Percentiles rank a stretch among this genome's conserved stretches.
phyloP scores from a whole-genome alignment of 2,888 invertebrate genomes.

The Amphipyra tragopoginis region DNA sequence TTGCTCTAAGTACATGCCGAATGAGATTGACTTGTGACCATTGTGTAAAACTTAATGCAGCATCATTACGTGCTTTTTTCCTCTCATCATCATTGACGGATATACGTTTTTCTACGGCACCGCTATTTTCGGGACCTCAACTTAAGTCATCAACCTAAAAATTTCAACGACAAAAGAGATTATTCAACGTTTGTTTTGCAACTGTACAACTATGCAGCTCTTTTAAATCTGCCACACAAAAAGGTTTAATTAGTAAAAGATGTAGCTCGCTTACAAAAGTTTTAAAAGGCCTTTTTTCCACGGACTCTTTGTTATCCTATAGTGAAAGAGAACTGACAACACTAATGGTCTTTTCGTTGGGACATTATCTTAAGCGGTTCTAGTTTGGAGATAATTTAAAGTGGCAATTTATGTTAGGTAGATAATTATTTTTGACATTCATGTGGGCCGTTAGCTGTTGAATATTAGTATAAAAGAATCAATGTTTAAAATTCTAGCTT shows the following conservation, averaged over 20 bases:
- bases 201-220: constrained; percentile 44
- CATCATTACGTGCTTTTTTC: background rate
- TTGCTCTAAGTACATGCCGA: too few relatives aligned
- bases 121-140: background rate
- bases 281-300: constrained; percentile 38
- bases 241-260: constrained; percentile 50
- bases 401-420: constrained; percentile 8
- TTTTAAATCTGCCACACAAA: constrained; percentile 60
- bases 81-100: background rate
- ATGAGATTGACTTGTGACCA: too few relatives aligned
- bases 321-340: constrained; percentile 34
- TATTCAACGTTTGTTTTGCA: constrained; percentile 61
- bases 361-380: constrained; percentile 47
- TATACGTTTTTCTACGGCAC: background rate
- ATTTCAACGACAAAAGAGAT: constrained; percentile 54
- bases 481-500: too few relatives aligned
- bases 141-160: constrained; percentile 20
- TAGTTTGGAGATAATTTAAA: constrained; percentile 38
- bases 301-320: constrained; percentile 35
- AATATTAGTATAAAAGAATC: too few relatives aligned
- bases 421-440: constrained; percentile 10
- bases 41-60: too few relatives aligned
- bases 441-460: background rate
- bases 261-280: constrained; percentile 25
- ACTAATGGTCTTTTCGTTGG: constrained; percentile 50